A percentile compares a stretch with the other conserved stretches of the same genome.
These are phyloP conservation scores for Microcebus murinus DNA, from an alignment of 2,113 vertebrate genomes.

Conservation along the genomic window DNA sequence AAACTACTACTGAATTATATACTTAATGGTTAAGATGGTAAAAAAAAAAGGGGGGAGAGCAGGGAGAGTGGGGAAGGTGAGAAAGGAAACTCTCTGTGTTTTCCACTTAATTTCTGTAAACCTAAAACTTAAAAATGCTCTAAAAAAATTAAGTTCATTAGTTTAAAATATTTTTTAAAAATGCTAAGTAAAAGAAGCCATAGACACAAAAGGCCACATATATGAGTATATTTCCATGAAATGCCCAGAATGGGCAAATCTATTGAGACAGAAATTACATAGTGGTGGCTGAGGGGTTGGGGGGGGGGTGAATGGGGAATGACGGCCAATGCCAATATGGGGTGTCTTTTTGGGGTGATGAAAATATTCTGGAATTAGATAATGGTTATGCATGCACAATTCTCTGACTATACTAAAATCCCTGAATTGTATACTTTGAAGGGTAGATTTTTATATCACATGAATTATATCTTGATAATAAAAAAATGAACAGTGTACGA, in stretches of 20 bases:
- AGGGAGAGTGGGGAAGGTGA: background rate
- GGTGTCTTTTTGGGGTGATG: background rate
- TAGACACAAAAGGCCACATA: background rate
- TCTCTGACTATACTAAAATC: background rate
- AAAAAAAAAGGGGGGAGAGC: background rate
- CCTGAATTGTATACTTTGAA: background rate
- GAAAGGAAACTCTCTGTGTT: background rate
- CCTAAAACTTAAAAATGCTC: background rate
- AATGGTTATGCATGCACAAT: background rate
- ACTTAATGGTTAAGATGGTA: background rate
- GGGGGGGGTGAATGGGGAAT: background rate
- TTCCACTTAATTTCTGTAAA: background rate
- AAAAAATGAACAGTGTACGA: background rate
- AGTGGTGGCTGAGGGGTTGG: too few relatives aligned
- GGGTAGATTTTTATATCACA: background rate
- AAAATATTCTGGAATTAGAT: background rate
- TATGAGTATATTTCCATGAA: background rate
- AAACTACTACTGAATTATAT: background rate
- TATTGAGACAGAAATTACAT: background rate
- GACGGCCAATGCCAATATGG: background rate
- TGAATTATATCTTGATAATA: background rate
- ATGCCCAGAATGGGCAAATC: background rate
- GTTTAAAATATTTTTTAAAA: background rate
- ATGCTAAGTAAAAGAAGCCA: background rate
- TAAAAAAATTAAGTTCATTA: background rate